Evolutionary conservation across 23 tunicate species (phyloP).

Genomic region (Phallusia fumigata): DNA sequence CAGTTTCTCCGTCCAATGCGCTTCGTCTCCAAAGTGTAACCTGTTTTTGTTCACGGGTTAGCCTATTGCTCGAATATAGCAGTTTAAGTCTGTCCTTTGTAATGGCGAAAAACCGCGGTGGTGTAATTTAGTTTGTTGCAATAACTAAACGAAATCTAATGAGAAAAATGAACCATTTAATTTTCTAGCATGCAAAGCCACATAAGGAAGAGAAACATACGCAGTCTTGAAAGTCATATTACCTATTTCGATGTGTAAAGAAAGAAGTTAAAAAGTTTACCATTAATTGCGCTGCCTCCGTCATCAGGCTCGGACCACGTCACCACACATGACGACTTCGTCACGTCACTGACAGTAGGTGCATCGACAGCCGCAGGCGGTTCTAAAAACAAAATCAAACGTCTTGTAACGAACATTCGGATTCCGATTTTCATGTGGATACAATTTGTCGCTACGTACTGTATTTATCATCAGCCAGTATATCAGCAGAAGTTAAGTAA

Average conservation of each 20-base stretch:
- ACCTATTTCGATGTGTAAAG: too few relatives aligned
- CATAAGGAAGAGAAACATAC: too few relatives aligned
- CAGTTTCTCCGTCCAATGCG: conserved; percentile 81
- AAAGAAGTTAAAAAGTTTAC: conserved; percentile 27
- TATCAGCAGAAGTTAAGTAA: conserved; percentile 47
- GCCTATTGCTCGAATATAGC: too few relatives aligned
- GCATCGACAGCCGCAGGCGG: conserved; percentile 78
- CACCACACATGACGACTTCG: conserved; percentile 62
- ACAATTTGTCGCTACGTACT: conserved; percentile 39
- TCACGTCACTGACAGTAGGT: conserved; percentile 73
- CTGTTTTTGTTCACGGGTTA: conserved; percentile 23
- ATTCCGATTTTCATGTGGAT: not conserved
- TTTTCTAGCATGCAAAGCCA: too few relatives aligned
- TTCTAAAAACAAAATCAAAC: conserved; percentile 29
- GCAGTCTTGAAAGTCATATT: too few relatives aligned
- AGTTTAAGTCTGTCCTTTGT: too few relatives aligned
- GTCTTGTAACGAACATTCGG: not conserved
- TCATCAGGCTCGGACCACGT: conserved; percentile 87
- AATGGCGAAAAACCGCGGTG: too few relatives aligned
- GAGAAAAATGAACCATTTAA: too few relatives aligned
- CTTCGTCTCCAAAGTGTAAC: conserved; percentile 82
- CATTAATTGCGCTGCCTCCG: conserved; percentile 82
- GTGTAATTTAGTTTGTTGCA: too few relatives aligned
- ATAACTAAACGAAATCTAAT: too few relatives aligned
- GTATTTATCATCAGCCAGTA: conserved; percentile 93